These are phyloP conservation scores for Bujurquina vittata DNA, from an alignment of 2,113 vertebrate genomes.

Conservation along the genomic window DNA sequence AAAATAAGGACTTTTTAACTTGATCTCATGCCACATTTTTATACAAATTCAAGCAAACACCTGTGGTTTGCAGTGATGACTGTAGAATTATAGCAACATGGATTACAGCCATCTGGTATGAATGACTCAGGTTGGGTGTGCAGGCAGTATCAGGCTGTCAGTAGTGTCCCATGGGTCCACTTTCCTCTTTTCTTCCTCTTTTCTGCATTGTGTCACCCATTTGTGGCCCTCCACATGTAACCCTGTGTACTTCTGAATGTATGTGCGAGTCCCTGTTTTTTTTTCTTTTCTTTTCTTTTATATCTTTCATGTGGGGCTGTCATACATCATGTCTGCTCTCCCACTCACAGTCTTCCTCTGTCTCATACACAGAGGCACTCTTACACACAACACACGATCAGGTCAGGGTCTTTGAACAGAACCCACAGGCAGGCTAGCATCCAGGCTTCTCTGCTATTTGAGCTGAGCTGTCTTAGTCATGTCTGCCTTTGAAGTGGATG, in stretches of 20 bases:
- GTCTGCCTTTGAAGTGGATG: constrained; percentile 64
- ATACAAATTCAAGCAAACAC: background rate
- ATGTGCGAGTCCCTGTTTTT: background rate
- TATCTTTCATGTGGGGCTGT: constrained; percentile 26
- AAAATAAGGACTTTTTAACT: background rate
- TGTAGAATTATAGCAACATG: background rate
- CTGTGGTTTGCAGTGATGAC: background rate
- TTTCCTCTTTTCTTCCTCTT: constrained; percentile 45
- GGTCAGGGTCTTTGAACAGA: constrained; percentile 53
- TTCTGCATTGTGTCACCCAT: constrained; percentile 17
- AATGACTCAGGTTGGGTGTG: constrained; percentile 16
- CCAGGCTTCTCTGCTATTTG: constrained; percentile 35
- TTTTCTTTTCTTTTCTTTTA: background rate
- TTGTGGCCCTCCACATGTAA: constrained; percentile 31
- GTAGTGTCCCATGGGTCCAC: background rate
- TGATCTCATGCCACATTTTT: background rate
- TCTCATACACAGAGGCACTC: background rate
- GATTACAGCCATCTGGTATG: constrained; percentile 20
- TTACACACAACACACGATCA: constrained; percentile 12
- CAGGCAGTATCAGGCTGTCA: constrained; percentile 10
- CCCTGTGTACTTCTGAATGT: constrained; percentile 27
- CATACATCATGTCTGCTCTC: constrained; percentile 31
- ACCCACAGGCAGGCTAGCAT: constrained; percentile 49
- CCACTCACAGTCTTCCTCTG: background rate
- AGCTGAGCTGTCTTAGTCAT: constrained; percentile 57